Percentiles rank a stretch among this genome's conserved stretches.
These are phyloP conservation scores for Elanoides forficatus DNA, from an alignment of 2,113 vertebrate genomes.

Conservation along the genomic window DNA sequence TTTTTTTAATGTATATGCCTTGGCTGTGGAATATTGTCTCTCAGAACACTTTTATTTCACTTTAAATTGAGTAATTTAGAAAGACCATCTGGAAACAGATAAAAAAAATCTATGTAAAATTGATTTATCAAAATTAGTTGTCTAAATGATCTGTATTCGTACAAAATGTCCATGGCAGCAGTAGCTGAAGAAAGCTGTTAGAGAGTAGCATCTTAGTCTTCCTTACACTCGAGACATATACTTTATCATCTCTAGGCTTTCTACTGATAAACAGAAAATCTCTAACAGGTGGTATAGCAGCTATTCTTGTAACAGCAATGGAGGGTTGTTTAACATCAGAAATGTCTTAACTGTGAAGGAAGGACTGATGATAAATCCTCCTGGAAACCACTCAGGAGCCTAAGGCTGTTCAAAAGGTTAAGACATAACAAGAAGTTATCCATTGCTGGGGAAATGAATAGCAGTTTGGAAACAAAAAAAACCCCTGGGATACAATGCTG, in stretches of 20 bases:
- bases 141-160: neutral
- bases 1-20: neutral
- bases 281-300: slow-evolving; percentile 50
- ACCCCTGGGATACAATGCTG: accelerated
- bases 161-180: neutral
- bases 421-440: slow-evolving; percentile 26
- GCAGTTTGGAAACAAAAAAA: neutral
- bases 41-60: neutral
- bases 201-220: neutral
- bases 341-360: slow-evolving; percentile 51
- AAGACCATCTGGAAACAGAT: neutral
- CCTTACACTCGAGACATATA: neutral
- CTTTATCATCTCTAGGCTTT: neutral
- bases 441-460: neutral
- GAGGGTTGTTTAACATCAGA: slow-evolving; percentile 16
- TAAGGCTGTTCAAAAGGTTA: neutral
- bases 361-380: slow-evolving; percentile 68
- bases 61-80: neutral
- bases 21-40: neutral
- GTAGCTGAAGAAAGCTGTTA: neutral
- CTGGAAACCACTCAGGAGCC: neutral
- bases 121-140: neutral
- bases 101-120: neutral
- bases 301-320: slow-evolving; percentile 55
- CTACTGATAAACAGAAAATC: slow-evolving; percentile 31